phyloP scores from a whole-genome alignment of 2,113 vertebrate genomes.

The Toxotes chatareus region DNA sequence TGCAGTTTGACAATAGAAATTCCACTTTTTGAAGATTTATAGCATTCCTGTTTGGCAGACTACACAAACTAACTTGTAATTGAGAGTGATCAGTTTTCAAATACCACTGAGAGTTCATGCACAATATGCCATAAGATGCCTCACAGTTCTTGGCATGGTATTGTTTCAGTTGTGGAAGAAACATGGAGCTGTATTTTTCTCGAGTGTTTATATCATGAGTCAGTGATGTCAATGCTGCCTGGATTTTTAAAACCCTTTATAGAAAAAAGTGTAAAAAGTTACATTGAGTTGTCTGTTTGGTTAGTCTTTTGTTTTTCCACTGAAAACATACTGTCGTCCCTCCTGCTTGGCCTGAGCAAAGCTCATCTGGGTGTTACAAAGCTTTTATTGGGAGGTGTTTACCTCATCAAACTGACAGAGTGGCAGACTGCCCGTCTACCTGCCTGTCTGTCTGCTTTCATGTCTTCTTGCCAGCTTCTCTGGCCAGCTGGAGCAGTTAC shows the following conservation, averaged over 20 bases:
- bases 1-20: not conserved
- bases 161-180: not conserved
- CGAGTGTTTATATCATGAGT: not conserved
- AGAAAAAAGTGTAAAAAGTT: not conserved
- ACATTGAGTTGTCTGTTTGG: not conserved
- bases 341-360: not conserved
- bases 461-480: slow-evolving; percentile 63
- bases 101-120: not conserved
- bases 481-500: slow-evolving; percentile 77
- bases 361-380: slow-evolving; percentile 41
- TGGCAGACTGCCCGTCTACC: slow-evolving; percentile 64
- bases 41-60: too few relatives aligned
- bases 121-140: too few relatives aligned
- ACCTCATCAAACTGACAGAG: slow-evolving; percentile 60
- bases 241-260: not conserved
- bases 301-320: slow-evolving; percentile 16
- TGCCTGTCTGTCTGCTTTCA: slow-evolving; percentile 58
- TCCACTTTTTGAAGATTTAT: not conserved
- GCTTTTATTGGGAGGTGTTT: slow-evolving; percentile 58
- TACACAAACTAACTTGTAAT: not conserved
- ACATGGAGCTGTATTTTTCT: not conserved
- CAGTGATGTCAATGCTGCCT: not conserved
- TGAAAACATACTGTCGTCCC: not conserved
- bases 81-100: not conserved
- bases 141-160: not conserved